Evolutionary conservation across 2,113 vertebrate genomes (phyloP).

Genomic region (Recurvirostra avosetta): DNA sequence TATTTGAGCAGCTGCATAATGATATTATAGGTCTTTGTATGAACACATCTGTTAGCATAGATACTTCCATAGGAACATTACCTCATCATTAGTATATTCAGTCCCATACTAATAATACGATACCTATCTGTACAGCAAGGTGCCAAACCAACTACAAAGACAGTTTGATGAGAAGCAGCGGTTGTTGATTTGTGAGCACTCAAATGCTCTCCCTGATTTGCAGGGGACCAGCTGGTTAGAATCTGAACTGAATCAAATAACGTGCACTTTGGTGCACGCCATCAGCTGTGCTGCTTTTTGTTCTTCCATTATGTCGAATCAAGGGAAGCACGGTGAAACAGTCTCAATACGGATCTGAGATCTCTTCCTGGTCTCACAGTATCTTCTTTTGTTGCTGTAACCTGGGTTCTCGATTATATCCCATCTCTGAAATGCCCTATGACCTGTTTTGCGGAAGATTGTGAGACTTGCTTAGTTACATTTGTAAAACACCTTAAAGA

Average conservation of each 20-base stretch:
- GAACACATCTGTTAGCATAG: not conserved
- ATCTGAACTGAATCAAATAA: conserved; percentile 66
- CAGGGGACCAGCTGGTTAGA: conserved; percentile 62
- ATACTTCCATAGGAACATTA: not conserved
- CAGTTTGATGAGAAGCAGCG: conserved; percentile 17
- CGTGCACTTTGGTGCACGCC: conserved; percentile 39
- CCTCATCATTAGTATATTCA: not conserved
- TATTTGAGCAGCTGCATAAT: not conserved
- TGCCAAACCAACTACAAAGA: conserved; percentile 49
- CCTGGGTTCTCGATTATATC: not conserved
- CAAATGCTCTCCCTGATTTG: conserved; percentile 38
- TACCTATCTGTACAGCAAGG: conserved; percentile 26
- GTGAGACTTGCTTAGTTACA: not conserved
- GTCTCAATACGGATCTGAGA: not conserved
- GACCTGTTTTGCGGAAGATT: not conserved
- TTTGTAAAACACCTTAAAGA: not conserved
- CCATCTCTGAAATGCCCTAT: not conserved
- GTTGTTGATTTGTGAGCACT: conserved; percentile 51
- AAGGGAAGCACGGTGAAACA: not conserved
- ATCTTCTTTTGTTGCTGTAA: not conserved
- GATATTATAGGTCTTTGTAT: not conserved
- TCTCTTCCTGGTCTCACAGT: not conserved
- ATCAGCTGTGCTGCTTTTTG: conserved; percentile 58
- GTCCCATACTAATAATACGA: not conserved
- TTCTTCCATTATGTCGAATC: conserved; percentile 46